Base-by-base conservation (phyloP, 2,888 invertebrate species). In the Copidosoma aretas region DNA sequence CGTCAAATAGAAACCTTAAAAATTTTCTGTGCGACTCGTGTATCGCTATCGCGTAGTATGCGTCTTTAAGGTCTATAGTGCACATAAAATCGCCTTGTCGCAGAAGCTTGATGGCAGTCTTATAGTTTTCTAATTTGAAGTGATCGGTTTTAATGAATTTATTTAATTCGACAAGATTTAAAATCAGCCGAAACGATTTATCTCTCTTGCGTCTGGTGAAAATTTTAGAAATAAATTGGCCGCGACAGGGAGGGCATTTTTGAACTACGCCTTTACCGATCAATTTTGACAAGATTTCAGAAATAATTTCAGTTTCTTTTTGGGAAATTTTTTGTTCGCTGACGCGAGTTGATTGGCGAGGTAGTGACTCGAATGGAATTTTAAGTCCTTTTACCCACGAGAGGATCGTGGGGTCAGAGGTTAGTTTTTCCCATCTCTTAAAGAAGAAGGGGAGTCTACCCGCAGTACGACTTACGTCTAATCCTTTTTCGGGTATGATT, bases 101-200 rank as follows among this genome's bases (percentile, higher is more conserved):
- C 10, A 73, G 43, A 25, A 72, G 32, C 46, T 56, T 66, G 22
- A 57, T 56, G 22, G 65, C 72, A 5, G 68, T 70, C 41, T 59
- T 57, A 12, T 43, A 25, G 56, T 72, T 63, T 59, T 73, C 72
- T 49, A 75, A 39, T 62, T 72, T 71, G 59, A 75, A 75, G 71
- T 75, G 73, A 21, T 70, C 56, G 10, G 63, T 60, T 15, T 53
- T 19, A 12, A 71, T 52, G 64, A 74, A 74, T 14, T 63, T 64
- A 56, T 74, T 75, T 1, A 75, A 58, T 10, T 69, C 64, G 53
- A 72, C 73, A 10, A 72, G 56, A 24, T 75, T 75, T 17, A 75
- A 39, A 22, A 73, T 73, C 21, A 73, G 67, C 22, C 74, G 67
- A 46, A 53, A 1, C 12, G 22, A 15, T 24, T 56, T 56, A 41